These are phyloP conservation scores for Lethocerus indicus DNA, from an alignment of 1,140 invertebrate genomes.

Conservation along the genomic window DNA sequence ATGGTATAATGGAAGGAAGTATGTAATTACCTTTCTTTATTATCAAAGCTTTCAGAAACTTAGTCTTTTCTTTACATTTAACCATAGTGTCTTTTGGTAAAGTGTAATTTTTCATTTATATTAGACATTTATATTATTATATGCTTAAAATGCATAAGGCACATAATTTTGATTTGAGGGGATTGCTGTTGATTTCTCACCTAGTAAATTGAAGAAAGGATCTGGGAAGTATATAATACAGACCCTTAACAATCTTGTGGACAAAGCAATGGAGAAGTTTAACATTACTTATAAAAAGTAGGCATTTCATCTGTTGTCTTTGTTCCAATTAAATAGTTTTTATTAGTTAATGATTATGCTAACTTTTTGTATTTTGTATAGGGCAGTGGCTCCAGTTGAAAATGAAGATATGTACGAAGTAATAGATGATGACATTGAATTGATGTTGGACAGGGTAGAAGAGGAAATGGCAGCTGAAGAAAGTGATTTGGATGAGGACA, in stretches of 20 bases:
- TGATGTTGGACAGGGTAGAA: conserved; percentile 69
- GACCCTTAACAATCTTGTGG: conserved; percentile 62
- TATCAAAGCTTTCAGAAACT: too few relatives aligned
- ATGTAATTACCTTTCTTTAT: too few relatives aligned
- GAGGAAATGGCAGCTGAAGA: conserved; percentile 62
- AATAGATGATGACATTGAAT: conserved; percentile 60
- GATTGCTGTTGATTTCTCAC: conserved; percentile 64
- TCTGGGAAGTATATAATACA: conserved; percentile 72
- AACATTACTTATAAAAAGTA: conserved; percentile 35
- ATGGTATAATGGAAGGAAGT: too few relatives aligned
- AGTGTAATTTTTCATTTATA: too few relatives aligned
- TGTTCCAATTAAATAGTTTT: too few relatives aligned
- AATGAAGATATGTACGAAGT: conserved; percentile 28
- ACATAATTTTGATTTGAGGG: conserved; percentile 29
- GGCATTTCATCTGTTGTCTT: conserved; percentile 9
- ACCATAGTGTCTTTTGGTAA: too few relatives aligned
- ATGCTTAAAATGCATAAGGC: neutral
- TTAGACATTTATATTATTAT: neutral
- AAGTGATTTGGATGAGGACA: conserved; percentile 49
- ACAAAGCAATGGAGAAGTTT: conserved; percentile 50
- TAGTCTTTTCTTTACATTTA: too few relatives aligned
- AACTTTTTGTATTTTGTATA: conserved; percentile 13
- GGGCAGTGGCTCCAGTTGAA: conserved; percentile 29
- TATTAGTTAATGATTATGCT: neutral
- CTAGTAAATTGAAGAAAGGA: conserved; percentile 80